Base-by-base conservation (phyloP, 2,797 vertebrate genomes). In the Cheirogaleus major region DNA sequence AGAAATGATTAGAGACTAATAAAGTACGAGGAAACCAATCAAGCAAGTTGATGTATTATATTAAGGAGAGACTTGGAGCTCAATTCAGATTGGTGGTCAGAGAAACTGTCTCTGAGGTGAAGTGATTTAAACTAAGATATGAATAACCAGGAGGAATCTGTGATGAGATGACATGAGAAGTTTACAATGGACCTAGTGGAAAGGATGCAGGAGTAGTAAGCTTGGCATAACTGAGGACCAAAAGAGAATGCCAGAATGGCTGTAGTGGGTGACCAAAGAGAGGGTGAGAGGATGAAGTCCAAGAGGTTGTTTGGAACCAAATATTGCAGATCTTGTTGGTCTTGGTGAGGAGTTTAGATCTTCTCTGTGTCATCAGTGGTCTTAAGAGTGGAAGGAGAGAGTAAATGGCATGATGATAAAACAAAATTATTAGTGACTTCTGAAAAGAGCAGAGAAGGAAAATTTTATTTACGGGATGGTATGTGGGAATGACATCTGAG, bases 161-260 rank as follows among this genome's bases (percentile, higher is more conserved):
- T 38, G 41, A 41, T 43, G 9, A 52, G 35, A 69, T 35, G 8
- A 52, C 11, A 17, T 18, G 2, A 7, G 38, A 27, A 45, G 1
- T 84, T 83, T n/a, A 22, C 4, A 3, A 17, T 4, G 48, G n/a
- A 75, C 7, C 38, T 41, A 1, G 1, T 41, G 6, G 48, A 61
- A 78, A 38, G 4, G 1, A 23, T 9, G 18, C 27, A 27, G 18
- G 13, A 25, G 1, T 1, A n/a, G 22, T 0, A 57, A 78, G 7
- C 5, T 38, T 57, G 10, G 8, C 14, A 30, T 63, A 63, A 0
- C 8, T 20, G 27, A 55, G n/a, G 38, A 25, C 52, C 7, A 45
- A 9, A 48, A 35, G 35, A 69, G 9, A 48, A 61, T 0, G 0
- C 12, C n/a, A 48, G 15, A 3, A 0, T 50, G 17, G 8, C 32